phyloP scores from a whole-genome alignment of 2,113 vertebrate species.

The Rynchops niger region DNA sequence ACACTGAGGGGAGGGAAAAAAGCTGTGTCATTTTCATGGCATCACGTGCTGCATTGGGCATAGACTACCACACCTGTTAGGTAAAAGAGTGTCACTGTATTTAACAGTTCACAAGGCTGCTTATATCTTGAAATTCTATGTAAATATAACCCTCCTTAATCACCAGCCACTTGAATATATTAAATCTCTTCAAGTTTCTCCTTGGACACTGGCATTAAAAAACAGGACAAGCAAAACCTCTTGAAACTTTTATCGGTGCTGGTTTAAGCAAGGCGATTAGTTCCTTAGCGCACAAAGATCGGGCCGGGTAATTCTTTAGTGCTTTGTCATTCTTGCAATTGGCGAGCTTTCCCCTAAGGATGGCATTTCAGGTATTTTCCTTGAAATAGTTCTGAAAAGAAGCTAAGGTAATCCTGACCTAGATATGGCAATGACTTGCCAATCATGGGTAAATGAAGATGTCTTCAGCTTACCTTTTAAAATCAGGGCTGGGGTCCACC shows the following conservation, averaged over 20 bases:
- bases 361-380: neutral
- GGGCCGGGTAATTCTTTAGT: neutral
- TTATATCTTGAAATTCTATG: neutral
- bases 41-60: neutral
- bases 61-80: neutral
- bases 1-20: neutral
- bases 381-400: neutral
- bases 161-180: neutral
- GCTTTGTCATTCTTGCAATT: neutral
- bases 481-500: fast-evolving
- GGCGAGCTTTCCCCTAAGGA: neutral
- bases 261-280: neutral
- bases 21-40: neutral
- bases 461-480: neutral
- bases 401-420: neutral
- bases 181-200: neutral
- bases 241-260: neutral
- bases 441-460: fast-evolving
- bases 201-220: neutral
- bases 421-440: neutral
- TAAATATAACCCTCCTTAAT: neutral
- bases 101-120: neutral
- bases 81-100: neutral
- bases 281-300: neutral
- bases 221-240: neutral